These are phyloP conservation scores for Aricia agestis DNA, from an alignment of 1,140 invertebrate genomes.

Conservation along the genomic window DNA sequence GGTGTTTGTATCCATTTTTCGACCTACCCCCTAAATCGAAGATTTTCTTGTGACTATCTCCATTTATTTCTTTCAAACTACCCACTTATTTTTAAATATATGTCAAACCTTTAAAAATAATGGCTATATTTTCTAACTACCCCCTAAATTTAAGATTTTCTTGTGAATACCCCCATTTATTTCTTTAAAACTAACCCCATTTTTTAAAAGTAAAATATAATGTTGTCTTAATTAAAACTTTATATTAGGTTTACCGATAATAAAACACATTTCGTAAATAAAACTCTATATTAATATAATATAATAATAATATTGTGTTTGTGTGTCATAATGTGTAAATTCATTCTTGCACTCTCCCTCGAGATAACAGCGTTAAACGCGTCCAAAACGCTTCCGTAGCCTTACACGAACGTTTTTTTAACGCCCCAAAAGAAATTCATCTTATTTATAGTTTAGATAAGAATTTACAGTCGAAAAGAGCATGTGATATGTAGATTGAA, in stretches of 20 bases:
- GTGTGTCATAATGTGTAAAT: conserved; percentile 34
- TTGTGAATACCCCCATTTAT: too few relatives aligned
- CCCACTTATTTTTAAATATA: too few relatives aligned
- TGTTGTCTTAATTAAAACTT: too few relatives aligned
- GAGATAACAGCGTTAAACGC: conserved; percentile 18
- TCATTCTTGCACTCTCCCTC: conserved; percentile 42
- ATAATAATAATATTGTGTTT: conserved; percentile 50
- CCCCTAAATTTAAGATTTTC: too few relatives aligned
- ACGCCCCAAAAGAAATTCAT: neutral
- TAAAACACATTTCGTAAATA: conserved; percentile 38
- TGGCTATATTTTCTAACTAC: too few relatives aligned
- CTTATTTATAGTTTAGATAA: neutral
- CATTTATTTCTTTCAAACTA: too few relatives aligned
- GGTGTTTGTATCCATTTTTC: too few relatives aligned
- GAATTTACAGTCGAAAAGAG: neutral
- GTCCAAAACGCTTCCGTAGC: conserved; percentile 15
- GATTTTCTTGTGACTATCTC: too few relatives aligned
- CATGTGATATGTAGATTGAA: neutral
- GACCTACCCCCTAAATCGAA: too few relatives aligned
- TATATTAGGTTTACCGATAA: neutral
- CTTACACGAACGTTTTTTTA: neutral
- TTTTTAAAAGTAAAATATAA: too few relatives aligned
- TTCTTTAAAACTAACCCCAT: too few relatives aligned
- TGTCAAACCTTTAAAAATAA: too few relatives aligned
- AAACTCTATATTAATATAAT: conserved; percentile 65